These are phyloP conservation scores for Glossophaga mutica DNA, from an alignment of 2,797 vertebrate genomes.

Conservation along the genomic window DNA sequence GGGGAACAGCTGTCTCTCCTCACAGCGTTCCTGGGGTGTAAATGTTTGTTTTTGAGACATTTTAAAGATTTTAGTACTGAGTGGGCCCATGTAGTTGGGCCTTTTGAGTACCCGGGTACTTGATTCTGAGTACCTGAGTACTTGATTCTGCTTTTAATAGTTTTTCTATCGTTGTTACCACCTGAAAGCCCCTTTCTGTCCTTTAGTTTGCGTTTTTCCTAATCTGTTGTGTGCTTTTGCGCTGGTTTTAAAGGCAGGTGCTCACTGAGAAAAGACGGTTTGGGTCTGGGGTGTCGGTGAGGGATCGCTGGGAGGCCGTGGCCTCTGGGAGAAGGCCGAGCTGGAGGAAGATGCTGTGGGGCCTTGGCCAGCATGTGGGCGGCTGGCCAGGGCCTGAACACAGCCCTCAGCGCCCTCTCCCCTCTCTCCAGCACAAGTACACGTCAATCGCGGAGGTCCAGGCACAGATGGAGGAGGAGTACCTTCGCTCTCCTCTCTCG, in stretches of 20 bases:
- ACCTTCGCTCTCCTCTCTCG: conserved; percentile 94
- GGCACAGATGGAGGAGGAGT: conserved; percentile 95
- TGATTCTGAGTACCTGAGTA: neutral
- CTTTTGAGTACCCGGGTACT: neutral
- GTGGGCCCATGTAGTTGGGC: neutral
- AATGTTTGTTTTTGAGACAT: neutral
- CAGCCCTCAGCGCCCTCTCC: neutral
- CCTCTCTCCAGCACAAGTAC: conserved; percentile 91
- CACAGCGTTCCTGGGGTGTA: neutral
- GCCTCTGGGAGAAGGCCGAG: neutral
- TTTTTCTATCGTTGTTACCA: neutral
- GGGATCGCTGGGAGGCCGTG: neutral
- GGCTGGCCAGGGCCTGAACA: neutral
- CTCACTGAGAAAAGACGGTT: neutral
- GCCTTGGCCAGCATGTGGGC: neutral
- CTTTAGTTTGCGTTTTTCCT: neutral
- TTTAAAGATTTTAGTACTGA: neutral
- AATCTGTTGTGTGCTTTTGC: neutral
- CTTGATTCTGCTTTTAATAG: neutral
- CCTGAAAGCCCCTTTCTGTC: neutral
- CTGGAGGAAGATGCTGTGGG: neutral
- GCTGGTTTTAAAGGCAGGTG: neutral
- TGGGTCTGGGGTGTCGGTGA: neutral
- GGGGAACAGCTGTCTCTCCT: neutral
- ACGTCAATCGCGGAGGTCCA: conserved; percentile 96